Evolutionary conservation across 35 echinoderm and acorn worm genomes (phyloP).

Genomic region (Apostichopus parvimensis): DNA sequence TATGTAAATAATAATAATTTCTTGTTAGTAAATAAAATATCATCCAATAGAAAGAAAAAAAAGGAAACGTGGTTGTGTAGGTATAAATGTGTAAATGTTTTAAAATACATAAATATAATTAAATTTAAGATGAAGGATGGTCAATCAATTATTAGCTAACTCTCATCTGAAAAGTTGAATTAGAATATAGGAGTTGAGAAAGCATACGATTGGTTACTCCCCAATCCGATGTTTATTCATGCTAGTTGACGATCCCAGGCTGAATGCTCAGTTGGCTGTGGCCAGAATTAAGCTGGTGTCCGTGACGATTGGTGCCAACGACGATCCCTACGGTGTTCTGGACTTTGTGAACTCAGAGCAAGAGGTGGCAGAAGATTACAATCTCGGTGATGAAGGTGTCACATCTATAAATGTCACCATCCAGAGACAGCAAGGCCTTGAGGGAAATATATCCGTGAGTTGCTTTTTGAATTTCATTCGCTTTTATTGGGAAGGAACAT

Average conservation of each 20-base stretch:
- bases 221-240: neutral
- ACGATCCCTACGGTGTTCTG: conserved; percentile 87
- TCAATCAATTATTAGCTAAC: no score
- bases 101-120: no score
- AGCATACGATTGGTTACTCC: neutral
- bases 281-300: conserved; percentile 33
- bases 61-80: no score
- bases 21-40: no score
- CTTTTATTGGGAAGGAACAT: no score
- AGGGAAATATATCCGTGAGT: conserved; percentile 72
- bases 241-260: neutral
- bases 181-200: no score
- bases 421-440: conserved; percentile 65
- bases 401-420: conserved; percentile 52
- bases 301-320: conserved; percentile 71
- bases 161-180: no score
- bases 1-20: no score
- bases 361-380: conserved; percentile 90
- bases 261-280: neutral
- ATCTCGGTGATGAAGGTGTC: conserved; percentile 54
- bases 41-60: no score
- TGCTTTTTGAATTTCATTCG: neutral
- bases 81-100: no score
- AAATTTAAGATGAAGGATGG: no score
- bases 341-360: conserved; percentile 73